These are phyloP conservation scores for Myripristis murdjan DNA, from an alignment of 2,797 vertebrate species.

Conservation along the genomic window DNA sequence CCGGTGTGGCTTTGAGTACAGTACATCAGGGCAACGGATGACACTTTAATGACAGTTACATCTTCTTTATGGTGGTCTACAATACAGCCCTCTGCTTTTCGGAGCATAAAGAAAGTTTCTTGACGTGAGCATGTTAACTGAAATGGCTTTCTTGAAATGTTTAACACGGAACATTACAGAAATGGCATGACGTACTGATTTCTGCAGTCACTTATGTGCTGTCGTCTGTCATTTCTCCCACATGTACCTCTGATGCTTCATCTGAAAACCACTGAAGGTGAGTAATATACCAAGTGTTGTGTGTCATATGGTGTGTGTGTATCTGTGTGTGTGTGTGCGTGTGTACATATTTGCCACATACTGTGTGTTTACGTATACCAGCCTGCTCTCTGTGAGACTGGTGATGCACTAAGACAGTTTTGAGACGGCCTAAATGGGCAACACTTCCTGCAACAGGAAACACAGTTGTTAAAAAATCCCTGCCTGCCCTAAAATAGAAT, in stretches of 20 bases:
- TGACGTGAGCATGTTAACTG: slow-evolving; percentile 33
- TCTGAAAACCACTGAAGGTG: neutral
- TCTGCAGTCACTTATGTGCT: neutral
- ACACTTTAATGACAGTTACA: slow-evolving; percentile 57
- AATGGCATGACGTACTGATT: neutral
- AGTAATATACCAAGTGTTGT: neutral
- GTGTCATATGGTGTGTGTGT: neutral
- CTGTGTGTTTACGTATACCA: too few relatives aligned
- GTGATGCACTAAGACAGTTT: neutral
- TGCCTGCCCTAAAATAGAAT: neutral
- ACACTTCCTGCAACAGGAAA: neutral
- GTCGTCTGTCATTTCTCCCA: neutral
- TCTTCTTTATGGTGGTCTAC: slow-evolving; percentile 57
- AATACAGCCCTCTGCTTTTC: slow-evolving; percentile 31
- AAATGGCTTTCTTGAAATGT: slow-evolving; percentile 23
- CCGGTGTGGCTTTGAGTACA: slow-evolving; percentile 46
- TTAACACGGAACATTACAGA: slow-evolving; percentile 28
- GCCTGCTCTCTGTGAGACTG: neutral
- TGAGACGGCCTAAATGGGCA: too few relatives aligned
- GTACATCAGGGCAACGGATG: slow-evolving; percentile 24
- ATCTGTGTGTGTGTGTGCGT: neutral
- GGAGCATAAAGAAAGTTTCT: slow-evolving; percentile 35
- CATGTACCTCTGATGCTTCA: neutral
- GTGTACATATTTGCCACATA: too few relatives aligned
- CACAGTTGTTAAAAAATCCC: neutral